phyloP scores from a whole-genome alignment of 2,888 invertebrate genomes.

The Melitaea athalia region DNA sequence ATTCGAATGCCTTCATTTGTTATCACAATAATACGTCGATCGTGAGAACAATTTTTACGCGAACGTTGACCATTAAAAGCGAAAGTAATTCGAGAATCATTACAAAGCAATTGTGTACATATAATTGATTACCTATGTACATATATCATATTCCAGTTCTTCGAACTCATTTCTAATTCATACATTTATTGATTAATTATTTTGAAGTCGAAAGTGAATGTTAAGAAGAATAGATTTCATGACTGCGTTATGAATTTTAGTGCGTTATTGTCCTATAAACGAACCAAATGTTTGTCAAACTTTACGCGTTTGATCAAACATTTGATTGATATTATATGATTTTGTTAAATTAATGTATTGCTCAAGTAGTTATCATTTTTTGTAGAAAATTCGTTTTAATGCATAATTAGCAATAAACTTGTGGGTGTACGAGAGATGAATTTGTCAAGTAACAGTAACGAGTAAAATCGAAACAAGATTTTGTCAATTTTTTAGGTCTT shows the following conservation, averaged over 20 bases:
- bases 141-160: slow-evolving; percentile 20
- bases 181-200: slow-evolving; percentile 31
- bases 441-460: too few species aligned
- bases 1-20: not conserved
- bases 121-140: slow-evolving; percentile 4
- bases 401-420: too few species aligned
- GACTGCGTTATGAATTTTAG: slow-evolving; percentile 7
- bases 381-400: too few species aligned
- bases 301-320: too few species aligned
- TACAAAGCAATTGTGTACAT: slow-evolving; percentile 7
- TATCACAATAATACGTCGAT: not conserved
- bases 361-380: too few species aligned
- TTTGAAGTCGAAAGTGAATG: slow-evolving; percentile 33
- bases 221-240: not conserved
- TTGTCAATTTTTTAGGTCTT: too few species aligned
- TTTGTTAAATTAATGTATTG: too few species aligned
- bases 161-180: slow-evolving; percentile 34
- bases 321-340: too few species aligned
- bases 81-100: slow-evolving; percentile 17
- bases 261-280: not conserved
- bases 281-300: too few species aligned
- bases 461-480: too few species aligned
- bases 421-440: too few species aligned
- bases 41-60: not conserved
- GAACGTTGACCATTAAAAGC: not conserved